These are phyloP conservation scores for Andrena bicolor DNA, from an alignment of 2,888 invertebrate species.

Conservation along the genomic window DNA sequence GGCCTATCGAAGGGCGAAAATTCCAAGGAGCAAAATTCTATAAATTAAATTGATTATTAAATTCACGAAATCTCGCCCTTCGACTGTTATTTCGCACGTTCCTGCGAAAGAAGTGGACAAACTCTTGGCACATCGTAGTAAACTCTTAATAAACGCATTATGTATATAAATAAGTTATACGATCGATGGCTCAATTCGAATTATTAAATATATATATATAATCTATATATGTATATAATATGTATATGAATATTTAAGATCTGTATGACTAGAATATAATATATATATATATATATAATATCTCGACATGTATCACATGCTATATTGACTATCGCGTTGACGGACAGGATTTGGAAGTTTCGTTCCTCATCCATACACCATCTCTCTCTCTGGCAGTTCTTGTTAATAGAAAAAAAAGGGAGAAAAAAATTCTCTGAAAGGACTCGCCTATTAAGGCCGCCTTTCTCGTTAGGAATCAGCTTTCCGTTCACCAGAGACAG, in stretches of 20 bases:
- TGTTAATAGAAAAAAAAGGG: neutral
- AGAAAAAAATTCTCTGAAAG: constrained; percentile 6
- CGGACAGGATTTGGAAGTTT: constrained; percentile 78
- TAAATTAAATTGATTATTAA: constrained; percentile 26
- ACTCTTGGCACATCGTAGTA: constrained; percentile 70
- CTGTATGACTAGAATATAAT: constrained; percentile 79
- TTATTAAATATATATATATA: constrained; percentile 76
- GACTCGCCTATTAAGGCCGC: neutral
- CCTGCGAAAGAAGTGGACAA: constrained; percentile 49
- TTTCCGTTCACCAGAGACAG: constrained; percentile 51
- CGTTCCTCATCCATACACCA: constrained; percentile 51
- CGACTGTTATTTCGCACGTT: constrained; percentile 8
- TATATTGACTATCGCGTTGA: constrained; percentile 85
- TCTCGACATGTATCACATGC: constrained; percentile 84
- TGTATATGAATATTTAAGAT: constrained; percentile 79
- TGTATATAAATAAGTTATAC: constrained; percentile 76
- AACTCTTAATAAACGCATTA: constrained; percentile 69
- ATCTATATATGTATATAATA: constrained; percentile 70
- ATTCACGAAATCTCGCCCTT: constrained; percentile 1
- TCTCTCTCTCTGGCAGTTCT: constrained; percentile 55
- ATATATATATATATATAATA: constrained; percentile 63
- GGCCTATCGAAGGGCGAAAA: constrained; percentile 21
- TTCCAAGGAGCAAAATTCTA: neutral
- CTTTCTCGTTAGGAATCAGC: neutral
- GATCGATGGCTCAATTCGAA: constrained; percentile 77